Percentiles rank a stretch among this genome's conserved stretches.
These are phyloP conservation scores for Thera obeliscata DNA, from an alignment of 2,888 invertebrate genomes.

Conservation along the genomic window DNA sequence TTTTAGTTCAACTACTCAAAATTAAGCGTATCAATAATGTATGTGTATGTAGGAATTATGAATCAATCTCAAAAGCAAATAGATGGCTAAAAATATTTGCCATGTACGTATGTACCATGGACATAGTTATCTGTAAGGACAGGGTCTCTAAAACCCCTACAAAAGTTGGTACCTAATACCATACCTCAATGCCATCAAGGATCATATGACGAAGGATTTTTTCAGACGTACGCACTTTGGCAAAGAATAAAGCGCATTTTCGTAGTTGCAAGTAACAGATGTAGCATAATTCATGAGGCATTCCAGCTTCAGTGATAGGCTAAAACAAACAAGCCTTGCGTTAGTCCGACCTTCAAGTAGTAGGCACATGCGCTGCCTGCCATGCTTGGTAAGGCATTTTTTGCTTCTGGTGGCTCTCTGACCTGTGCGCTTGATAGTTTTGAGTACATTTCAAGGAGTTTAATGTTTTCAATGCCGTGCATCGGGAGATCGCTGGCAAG, in stretches of 20 bases:
- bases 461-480: neutral
- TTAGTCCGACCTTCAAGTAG: neutral
- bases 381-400: neutral
- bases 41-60: too few species aligned
- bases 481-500: neutral
- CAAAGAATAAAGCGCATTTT: neutral
- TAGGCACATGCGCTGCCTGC: neutral
- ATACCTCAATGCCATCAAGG: neutral
- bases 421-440: neutral
- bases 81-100: too few species aligned
- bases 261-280: constrained; percentile 2
- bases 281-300: neutral
- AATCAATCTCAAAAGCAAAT: too few species aligned
- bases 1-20: too few species aligned
- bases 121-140: neutral
- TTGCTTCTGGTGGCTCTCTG: neutral
- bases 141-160: too few species aligned
- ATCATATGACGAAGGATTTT: neutral
- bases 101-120: neutral
- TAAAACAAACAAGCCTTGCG: neutral
- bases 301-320: neutral
- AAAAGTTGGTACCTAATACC: neutral
- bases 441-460: neutral
- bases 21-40: too few species aligned
- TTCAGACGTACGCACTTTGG: neutral